A percentile compares a stretch with the other conserved stretches of the same genome.
These are phyloP conservation scores for Charina bottae DNA, from an alignment of 2,113 vertebrate species.

Conservation along the genomic window DNA sequence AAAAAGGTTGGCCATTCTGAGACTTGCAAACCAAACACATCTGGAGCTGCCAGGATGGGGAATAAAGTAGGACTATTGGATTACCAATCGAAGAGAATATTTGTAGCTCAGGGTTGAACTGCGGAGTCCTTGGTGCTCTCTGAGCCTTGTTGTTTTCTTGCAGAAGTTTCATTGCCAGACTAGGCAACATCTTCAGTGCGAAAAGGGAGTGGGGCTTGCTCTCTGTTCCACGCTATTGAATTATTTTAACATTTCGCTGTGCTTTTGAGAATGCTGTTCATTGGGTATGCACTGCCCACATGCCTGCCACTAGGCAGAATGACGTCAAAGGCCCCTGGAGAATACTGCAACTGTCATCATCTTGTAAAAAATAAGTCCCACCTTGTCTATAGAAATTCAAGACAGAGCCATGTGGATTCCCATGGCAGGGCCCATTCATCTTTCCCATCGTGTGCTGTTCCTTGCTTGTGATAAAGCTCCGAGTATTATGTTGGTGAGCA, in stretches of 20 bases:
- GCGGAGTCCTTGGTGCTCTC: too few relatives aligned
- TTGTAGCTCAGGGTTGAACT: too few relatives aligned
- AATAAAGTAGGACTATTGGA: background rate
- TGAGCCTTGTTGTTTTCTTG: too few relatives aligned
- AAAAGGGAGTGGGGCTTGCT: too few relatives aligned
- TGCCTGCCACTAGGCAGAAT: background rate
- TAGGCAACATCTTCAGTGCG: too few relatives aligned
- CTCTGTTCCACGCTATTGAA: too few relatives aligned
- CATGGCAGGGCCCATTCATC: background rate
- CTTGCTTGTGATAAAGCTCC: background rate
- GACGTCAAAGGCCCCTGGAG: background rate
- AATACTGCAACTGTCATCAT: background rate
- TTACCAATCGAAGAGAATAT: too few relatives aligned
- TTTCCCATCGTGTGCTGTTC: background rate
- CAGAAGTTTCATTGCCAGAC: too few relatives aligned
- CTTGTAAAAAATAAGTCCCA: background rate
- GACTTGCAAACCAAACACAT: background rate
- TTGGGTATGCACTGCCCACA: background rate
- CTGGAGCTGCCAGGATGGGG: background rate
- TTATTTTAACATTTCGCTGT: background rate
- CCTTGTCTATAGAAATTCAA: background rate
- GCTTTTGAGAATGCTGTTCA: background rate
- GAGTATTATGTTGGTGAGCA: too few relatives aligned
- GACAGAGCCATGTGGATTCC: background rate
- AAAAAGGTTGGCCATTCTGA: background rate